These are phyloP conservation scores for Vanessa tameamea DNA, from an alignment of 1,140 invertebrate species.

Conservation along the genomic window DNA sequence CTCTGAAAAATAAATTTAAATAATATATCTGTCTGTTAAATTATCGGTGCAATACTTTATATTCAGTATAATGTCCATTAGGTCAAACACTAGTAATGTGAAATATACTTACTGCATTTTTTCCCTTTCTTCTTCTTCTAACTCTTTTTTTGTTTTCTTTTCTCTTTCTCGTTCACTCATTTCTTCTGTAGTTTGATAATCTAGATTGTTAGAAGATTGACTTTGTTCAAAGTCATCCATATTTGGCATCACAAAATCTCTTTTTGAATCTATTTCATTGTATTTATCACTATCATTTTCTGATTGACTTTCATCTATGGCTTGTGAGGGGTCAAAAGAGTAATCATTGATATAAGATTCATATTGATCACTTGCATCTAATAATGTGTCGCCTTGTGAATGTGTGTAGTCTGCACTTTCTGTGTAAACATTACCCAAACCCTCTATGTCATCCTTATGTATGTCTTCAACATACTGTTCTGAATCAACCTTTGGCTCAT, in stretches of 20 bases:
- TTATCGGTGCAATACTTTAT: too few relatives aligned
- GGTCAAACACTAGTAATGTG: neutral
- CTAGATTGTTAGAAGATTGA: slow-evolving; percentile 53
- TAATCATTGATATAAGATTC: slow-evolving; percentile 71
- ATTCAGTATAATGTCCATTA: too few relatives aligned
- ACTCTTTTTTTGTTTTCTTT: slow-evolving; percentile 88
- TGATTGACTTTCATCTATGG: slow-evolving; percentile 45
- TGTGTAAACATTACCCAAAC: slow-evolving; percentile 67
- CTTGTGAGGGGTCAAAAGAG: slow-evolving; percentile 54
- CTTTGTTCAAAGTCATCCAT: slow-evolving; percentile 63
- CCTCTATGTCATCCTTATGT: slow-evolving; percentile 54
- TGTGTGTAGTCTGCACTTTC: slow-evolving; percentile 60
- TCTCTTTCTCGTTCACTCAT: slow-evolving; percentile 83
- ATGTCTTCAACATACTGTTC: slow-evolving; percentile 60
- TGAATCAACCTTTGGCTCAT: slow-evolving; percentile 49
- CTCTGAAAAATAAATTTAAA: slow-evolving; percentile 81
- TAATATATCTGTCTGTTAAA: too few relatives aligned
- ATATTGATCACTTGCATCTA: slow-evolving; percentile 64
- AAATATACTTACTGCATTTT: slow-evolving; percentile 90
- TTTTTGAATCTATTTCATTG: slow-evolving; percentile 41
- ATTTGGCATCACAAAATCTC: slow-evolving; percentile 55
- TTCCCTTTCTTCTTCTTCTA: slow-evolving; percentile 94
- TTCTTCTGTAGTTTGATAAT: slow-evolving; percentile 67
- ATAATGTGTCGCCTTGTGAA: slow-evolving; percentile 58
- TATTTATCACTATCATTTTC: slow-evolving; percentile 42